These are phyloP conservation scores for Maccullochella peelii DNA, from an alignment of 2,113 vertebrate genomes.

Conservation along the genomic window DNA sequence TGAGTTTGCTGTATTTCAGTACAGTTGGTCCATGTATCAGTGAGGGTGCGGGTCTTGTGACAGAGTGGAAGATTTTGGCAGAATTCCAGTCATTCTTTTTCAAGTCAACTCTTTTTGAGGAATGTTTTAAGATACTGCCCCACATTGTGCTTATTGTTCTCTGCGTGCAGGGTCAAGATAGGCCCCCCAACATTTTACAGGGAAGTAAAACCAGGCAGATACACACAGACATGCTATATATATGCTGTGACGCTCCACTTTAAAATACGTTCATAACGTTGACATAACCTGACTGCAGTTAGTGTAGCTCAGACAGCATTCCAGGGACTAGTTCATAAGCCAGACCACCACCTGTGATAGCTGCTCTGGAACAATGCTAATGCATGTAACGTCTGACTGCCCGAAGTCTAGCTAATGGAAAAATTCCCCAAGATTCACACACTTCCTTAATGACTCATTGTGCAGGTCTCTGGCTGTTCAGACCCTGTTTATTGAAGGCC, in stretches of 20 bases:
- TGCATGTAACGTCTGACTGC: constrained; percentile 37
- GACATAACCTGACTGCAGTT: constrained; percentile 50
- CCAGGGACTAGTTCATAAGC: constrained; percentile 39
- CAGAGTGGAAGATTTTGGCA: constrained; percentile 39
- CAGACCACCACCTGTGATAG: constrained; percentile 52
- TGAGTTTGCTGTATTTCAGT: constrained; percentile 1
- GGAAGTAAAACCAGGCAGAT: constrained; percentile 65
- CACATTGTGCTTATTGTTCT: constrained; percentile 64
- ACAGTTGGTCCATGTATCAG: neutral
- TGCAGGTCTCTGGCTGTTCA: constrained; percentile 2
- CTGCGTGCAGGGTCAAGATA: constrained; percentile 43
- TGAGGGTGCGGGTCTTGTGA: constrained; percentile 25
- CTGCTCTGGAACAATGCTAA: constrained; percentile 55
- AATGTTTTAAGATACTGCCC: constrained; percentile 54
- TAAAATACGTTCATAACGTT: constrained; percentile 52
- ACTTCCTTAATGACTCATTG: constrained; percentile 61
- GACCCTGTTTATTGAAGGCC: neutral
- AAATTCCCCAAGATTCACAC: constrained; percentile 54
- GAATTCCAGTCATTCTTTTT: constrained; percentile 65
- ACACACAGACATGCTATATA: constrained; percentile 20
- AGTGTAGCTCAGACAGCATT: constrained; percentile 43
- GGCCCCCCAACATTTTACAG: constrained; percentile 36
- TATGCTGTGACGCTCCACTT: constrained; percentile 46
- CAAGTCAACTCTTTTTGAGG: constrained; percentile 42
- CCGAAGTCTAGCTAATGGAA: constrained; percentile 35